Base-by-base conservation (phyloP, 2,888 invertebrate species). In the Gnatocerus cornutus region DNA sequence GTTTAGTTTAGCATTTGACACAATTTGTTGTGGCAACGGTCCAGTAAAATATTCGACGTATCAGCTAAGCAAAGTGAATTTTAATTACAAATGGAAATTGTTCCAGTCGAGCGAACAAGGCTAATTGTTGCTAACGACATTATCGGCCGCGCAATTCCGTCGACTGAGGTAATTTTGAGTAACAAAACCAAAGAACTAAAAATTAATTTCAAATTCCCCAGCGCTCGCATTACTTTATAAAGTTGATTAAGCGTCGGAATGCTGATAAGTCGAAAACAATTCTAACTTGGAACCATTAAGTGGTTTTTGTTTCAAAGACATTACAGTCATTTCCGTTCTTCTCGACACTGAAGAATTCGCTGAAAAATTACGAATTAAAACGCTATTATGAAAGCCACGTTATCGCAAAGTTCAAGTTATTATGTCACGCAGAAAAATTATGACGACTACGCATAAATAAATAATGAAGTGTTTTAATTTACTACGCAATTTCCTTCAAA, bases 91-190 rank as follows among this genome's bases (percentile, higher is more conserved):
- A 74, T 74, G 74, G 63, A 76, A 76, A 71, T 72, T 69, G 72
- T 72, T 73, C 66, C 50, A 65, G 70, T 69, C 62, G 43, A 62
- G 56, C 46, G 65, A 68, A 66, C 73, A 69, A 68, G 45, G 71
- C 70, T 73, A 76, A 74, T 72, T 77, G 77, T 75, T 72, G 74
- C 77, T 77, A 79, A 79, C 76, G 76, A 78, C 73, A 74, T 78
- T 78, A 78, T 78, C 77, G 73, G 71, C 66, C 66, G 73, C 71
- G 21, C 21, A 21, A 21, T 21, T 21, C 65, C 58, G 69, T 62
- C 52, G 71, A 53, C 46, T 27, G 56, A 21, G 55, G 70, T 66
- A 70, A 73, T 71, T 74, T 73, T 63, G 37, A 53, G 58, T 55
- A 71, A 68, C 55, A 10, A 39, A 55, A 59, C 30, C 13, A 53